Percentiles rank a stretch among this genome's conserved stretches.
Evolutionary conservation across 2,888 invertebrate species (phyloP).

Genomic region (Metallyticus violacea): DNA sequence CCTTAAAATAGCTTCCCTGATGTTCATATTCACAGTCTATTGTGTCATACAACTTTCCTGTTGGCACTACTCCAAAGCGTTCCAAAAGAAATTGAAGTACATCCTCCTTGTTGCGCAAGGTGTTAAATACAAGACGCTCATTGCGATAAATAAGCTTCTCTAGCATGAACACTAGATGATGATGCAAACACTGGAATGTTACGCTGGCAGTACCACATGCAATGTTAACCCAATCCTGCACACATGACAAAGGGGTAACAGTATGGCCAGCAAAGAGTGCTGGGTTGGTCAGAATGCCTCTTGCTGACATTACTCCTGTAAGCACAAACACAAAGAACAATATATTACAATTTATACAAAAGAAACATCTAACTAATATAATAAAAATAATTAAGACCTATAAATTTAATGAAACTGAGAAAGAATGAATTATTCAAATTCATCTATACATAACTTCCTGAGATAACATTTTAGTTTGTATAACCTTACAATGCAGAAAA

Average conservation of each 20-base stretch:
- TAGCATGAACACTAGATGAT: conserved; percentile 95
- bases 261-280: conserved; percentile 74
- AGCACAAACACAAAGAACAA: background rate
- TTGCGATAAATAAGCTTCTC: conserved; percentile 73
- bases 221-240: conserved; percentile 75
- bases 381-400: too few species aligned
- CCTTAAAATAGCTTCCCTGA: background rate
- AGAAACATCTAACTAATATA: too few species aligned
- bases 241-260: conserved; percentile 69
- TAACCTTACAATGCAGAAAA: too few species aligned
- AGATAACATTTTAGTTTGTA: too few species aligned
- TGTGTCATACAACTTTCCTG: background rate
- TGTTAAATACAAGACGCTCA: conserved; percentile 76
- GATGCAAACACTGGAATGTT: conserved; percentile 85
- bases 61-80: background rate
- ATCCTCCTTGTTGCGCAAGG: conserved; percentile 53
- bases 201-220: conserved; percentile 56
- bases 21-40: background rate
- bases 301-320: conserved; percentile 86
- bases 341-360: too few species aligned
- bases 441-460: too few species aligned
- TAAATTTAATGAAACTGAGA: too few species aligned
- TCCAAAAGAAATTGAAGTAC: background rate
- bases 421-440: too few species aligned
- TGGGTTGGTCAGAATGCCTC: conserved; percentile 88